Base-by-base conservation (phyloP, 2,113 vertebrate genomes). In the Corythaixoides concolor region DNA sequence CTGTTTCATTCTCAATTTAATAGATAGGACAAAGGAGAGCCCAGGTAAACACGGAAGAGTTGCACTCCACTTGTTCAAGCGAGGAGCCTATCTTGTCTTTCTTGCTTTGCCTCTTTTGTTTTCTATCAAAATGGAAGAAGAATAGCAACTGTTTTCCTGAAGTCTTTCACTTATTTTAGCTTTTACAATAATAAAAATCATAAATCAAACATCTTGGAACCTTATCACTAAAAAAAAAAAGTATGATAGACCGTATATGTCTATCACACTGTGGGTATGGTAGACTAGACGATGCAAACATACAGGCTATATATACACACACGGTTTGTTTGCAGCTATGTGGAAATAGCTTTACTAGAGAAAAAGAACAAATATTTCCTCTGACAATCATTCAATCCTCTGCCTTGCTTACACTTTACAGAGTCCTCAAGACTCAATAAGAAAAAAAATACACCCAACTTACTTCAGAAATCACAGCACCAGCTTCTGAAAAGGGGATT, bases 221-320 rank as follows among this genome's bases (percentile, higher is more conserved):
- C 4, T 59, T 28, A 27, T 45, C 6, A 6, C 10, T 62, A 37
- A 49, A 52, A 83, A 4, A 83, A 4, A 50, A 39, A 58, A 27
- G 4, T 1, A 52, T 12, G 0, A 69, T 4, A 66, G 30, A 39
- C 5, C 2, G 3, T 10, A 12, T 4, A 0, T 2, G 1, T 4
- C 8, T 18, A 5, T 33, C 37, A 60, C 13, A 35, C 5, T 3
- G 3, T 11, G 2, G 15, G 4, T 16, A 74, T 4, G 4, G 28
- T 4, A 55, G 26, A 35, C 2, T 6, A 1, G 41, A 12, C 41
- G 6, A 47, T 17, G 1, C 3, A 45, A n/a, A 78, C 4, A 24
- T 19, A 16, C 1, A 58, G 12, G 15, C 2, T 66, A 22, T 13
- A 30, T 3, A 56, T 0, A 16, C 12, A 60, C 5, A 17, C 9